Evolutionary conservation across 2,797 vertebrate species (phyloP).

Genomic region (Percopsis omiscomaycus): DNA sequence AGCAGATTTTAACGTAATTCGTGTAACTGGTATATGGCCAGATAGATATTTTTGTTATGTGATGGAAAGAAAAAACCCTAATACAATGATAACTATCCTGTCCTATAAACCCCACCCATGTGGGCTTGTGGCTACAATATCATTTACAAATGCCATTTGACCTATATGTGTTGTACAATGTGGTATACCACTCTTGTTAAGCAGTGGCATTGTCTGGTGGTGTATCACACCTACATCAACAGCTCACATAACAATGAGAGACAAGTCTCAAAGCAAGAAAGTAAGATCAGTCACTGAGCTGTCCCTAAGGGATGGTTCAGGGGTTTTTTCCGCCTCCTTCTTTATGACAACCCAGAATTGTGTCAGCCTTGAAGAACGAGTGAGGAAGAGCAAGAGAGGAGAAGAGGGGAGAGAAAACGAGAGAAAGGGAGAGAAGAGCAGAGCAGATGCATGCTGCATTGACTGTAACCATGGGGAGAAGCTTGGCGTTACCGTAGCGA

Average conservation of each 20-base stretch:
- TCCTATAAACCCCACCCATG: conserved; percentile 1
- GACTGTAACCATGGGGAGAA: conserved; percentile 60
- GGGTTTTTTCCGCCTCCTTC: conserved; percentile 15
- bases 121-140: not conserved
- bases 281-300: not conserved
- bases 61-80: not conserved
- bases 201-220: conserved; percentile 5
- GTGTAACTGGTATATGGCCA: not conserved
- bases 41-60: conserved; percentile 6
- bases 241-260: conserved; percentile 6
- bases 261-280: conserved; percentile 34
- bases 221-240: conserved; percentile 18
- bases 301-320: conserved; percentile 5
- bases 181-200: not conserved
- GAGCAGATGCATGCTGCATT: conserved; percentile 41
- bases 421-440: not conserved
- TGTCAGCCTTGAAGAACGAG: not conserved
- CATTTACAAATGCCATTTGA: not conserved
- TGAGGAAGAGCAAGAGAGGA: conserved; percentile 3
- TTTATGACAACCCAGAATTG: conserved; percentile 5
- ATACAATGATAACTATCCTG: conserved; percentile 1
- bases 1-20: conserved; percentile 22
- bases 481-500: conserved; percentile 66
- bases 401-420: not conserved
- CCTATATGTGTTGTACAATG: conserved; percentile 11